Percentiles rank a stretch among this genome's conserved stretches.
phyloP scores from a whole-genome alignment of 2,888 invertebrate species.

The Habroteleia sp. region DNA sequence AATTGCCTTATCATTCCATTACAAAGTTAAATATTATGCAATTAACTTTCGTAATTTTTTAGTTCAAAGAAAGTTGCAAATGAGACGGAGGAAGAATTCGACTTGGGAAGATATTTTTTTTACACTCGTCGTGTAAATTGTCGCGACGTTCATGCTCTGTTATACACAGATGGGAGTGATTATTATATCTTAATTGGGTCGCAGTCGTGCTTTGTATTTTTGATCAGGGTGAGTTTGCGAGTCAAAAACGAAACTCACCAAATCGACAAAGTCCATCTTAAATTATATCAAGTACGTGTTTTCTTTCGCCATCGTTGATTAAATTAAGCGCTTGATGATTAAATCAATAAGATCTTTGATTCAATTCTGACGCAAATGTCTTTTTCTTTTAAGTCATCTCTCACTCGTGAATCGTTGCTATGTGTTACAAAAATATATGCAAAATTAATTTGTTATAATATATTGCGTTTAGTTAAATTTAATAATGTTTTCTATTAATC shows the following conservation, averaged over 20 bases:
- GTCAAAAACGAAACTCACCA: slow-evolving; percentile 16
- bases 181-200: slow-evolving; percentile 16
- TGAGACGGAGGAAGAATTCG: too few species aligned
- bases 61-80: slow-evolving; percentile 41
- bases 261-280: slow-evolving; percentile 10
- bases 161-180: slow-evolving; percentile 5
- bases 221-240: slow-evolving; percentile 6
- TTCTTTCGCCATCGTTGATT: slow-evolving; percentile 17
- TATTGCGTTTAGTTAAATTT: too few species aligned
- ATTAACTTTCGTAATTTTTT: slow-evolving; percentile 47
- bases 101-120: too few species aligned
- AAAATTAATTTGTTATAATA: too few species aligned
- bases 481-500: too few species aligned
- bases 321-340: slow-evolving; percentile 27
- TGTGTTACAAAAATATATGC: too few species aligned
- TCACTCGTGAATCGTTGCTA: slow-evolving; percentile 26
- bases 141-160: background rate
- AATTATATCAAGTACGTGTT: slow-evolving; percentile 15
- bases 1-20: slow-evolving; percentile 52
- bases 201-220: slow-evolving; percentile 16
- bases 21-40: slow-evolving; percentile 50
- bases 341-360: slow-evolving; percentile 25
- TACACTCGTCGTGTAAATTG: slow-evolving; percentile 3
- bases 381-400: slow-evolving; percentile 19
- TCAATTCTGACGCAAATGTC: slow-evolving; percentile 22